These are phyloP conservation scores for Leucophenga maculata DNA, from an alignment of 2,888 invertebrate species.

Conservation along the genomic window DNA sequence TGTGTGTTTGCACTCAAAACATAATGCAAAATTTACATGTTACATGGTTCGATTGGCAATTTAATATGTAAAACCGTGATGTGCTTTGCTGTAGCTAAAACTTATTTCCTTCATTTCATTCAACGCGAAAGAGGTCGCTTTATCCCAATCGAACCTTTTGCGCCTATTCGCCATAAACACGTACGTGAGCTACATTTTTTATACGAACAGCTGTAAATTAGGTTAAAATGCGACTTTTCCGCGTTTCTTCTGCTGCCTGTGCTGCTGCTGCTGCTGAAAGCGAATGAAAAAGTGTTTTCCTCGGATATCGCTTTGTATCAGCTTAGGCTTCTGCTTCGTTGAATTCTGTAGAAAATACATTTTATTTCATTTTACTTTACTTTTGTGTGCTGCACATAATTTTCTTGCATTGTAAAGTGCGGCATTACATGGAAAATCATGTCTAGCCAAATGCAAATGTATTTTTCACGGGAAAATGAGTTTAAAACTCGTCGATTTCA, in stretches of 20 bases:
- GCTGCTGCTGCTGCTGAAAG: background rate
- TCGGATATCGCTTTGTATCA: too few relatives aligned
- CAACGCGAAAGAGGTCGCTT: too few relatives aligned
- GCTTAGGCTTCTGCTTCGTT: too few relatives aligned
- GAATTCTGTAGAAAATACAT: too few relatives aligned
- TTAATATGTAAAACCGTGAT: slow-evolving; percentile 46
- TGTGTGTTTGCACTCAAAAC: slow-evolving; percentile 15
- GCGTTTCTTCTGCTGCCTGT: background rate
- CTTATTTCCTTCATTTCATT: too few relatives aligned
- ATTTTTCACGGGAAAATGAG: background rate
- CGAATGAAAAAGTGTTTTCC: background rate
- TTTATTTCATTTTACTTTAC: too few relatives aligned
- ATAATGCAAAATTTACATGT: slow-evolving; percentile 65
- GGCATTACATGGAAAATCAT: slow-evolving; percentile 14
- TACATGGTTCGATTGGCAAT: slow-evolving; percentile 68
- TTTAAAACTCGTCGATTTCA: background rate
- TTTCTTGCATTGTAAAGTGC: slow-evolving; percentile 15
- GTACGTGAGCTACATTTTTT: slow-evolving; percentile 14
- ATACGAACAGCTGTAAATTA: slow-evolving; percentile 10
- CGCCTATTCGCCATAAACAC: slow-evolving; percentile 1
- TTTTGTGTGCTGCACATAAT: background rate
- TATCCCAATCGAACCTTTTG: background rate
- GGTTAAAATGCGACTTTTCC: slow-evolving; percentile 9
- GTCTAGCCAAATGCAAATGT: slow-evolving; percentile 21
- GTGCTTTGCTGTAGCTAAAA: too few relatives aligned